These are phyloP conservation scores for Psittacula cyanocephala DNA, from an alignment of 2,113 vertebrate genomes.

Conservation along the genomic window DNA sequence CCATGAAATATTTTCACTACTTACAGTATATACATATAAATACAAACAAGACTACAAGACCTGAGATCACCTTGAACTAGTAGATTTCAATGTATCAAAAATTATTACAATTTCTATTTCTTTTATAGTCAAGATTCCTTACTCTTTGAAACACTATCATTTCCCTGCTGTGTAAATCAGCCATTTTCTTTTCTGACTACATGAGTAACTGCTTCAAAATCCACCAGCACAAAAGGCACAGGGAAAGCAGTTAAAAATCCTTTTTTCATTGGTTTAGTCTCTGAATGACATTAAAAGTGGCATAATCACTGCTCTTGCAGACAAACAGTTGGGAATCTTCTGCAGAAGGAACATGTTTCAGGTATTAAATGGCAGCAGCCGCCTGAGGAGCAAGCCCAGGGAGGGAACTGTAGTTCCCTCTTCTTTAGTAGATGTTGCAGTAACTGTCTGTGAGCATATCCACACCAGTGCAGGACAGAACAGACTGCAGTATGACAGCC, in stretches of 20 bases:
- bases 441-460: neutral
- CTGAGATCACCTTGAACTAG: neutral
- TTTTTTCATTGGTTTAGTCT: neutral
- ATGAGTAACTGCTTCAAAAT: neutral
- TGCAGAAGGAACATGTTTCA: neutral
- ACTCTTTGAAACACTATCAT: neutral
- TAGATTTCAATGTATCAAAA: neutral
- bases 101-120: neutral
- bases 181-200: neutral
- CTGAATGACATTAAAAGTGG: neutral
- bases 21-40: neutral
- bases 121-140: neutral
- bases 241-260: neutral
- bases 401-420: neutral
- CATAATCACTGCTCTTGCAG: neutral
- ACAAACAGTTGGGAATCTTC: neutral
- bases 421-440: neutral
- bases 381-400: neutral
- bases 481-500: neutral
- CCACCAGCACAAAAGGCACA: neutral
- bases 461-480: accelerated
- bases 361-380: neutral
- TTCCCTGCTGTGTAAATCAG: neutral
- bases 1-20: neutral
- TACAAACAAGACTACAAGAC: neutral